phyloP scores from a whole-genome alignment of 2,888 invertebrate species.

The Caenorhabditis angaria region DNA sequence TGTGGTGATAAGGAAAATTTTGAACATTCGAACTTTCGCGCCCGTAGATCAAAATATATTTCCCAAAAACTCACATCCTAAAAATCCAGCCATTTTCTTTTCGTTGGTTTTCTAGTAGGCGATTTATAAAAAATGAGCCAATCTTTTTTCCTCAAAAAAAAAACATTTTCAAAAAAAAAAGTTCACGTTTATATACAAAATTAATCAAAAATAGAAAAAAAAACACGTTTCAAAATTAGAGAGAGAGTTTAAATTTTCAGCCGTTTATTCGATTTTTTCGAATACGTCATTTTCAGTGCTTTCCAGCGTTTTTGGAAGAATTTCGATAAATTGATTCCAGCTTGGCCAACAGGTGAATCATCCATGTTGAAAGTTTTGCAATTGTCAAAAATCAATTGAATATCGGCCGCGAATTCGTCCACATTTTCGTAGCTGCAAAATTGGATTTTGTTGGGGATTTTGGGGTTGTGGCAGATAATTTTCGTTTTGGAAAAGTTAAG shows the following conservation, averaged over 20 bases:
- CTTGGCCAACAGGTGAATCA: slow-evolving; percentile 94
- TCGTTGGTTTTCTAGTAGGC: neutral
- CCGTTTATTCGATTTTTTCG: slow-evolving; percentile 45
- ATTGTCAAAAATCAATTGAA: slow-evolving; percentile 93
- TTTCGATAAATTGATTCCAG: slow-evolving; percentile 78
- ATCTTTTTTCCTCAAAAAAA: neutral
- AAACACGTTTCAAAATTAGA: no score
- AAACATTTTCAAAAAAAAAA: neutral
- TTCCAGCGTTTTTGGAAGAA: slow-evolving; percentile 59
- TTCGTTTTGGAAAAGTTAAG: no score
- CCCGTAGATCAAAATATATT: neutral
- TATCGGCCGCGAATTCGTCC: slow-evolving; percentile 90
- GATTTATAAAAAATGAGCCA: neutral
- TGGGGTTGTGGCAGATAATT: no score
- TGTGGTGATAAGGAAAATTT: no score
- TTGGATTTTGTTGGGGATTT: no score
- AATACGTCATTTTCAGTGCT: slow-evolving; percentile 56
- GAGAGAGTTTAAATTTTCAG: no score
- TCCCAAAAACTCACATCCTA: neutral
- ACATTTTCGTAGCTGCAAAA: slow-evolving; percentile 85
- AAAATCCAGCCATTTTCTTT: neutral
- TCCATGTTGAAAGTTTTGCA: slow-evolving; percentile 98
- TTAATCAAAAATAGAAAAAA: neutral
- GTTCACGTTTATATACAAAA: neutral
- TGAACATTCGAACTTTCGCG: neutral